These are phyloP conservation scores for Dyspetes luteomarginatus DNA, from an alignment of 2,888 invertebrate genomes.

Conservation along the genomic window DNA sequence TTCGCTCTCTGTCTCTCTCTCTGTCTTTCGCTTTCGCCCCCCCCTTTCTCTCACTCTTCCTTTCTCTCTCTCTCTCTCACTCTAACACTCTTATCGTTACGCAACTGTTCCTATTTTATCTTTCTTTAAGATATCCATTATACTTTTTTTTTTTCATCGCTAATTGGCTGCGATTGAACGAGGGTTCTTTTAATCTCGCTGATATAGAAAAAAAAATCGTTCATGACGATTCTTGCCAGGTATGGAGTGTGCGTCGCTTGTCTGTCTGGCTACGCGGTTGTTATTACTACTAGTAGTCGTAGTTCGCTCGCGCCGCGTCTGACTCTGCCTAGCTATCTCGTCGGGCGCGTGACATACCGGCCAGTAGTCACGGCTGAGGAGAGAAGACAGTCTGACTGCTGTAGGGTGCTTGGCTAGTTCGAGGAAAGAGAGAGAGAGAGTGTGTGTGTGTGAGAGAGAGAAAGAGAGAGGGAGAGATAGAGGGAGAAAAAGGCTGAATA, in stretches of 20 bases:
- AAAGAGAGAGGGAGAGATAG: constrained; percentile 1
- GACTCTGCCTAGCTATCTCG: neutral
- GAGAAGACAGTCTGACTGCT: constrained; percentile 7
- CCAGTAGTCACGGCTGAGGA: constrained; percentile 38
- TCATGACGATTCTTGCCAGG: neutral
- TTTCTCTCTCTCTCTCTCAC: neutral
- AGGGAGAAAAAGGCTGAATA: neutral
- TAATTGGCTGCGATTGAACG: neutral
- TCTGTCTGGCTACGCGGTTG: constrained; percentile 14
- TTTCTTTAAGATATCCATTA: neutral
- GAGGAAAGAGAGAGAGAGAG: neutral
- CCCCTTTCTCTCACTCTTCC: neutral
- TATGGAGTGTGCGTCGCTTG: constrained; percentile 43
- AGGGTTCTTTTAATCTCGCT: neutral
- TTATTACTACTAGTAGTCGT: constrained; percentile 2
- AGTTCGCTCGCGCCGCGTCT: neutral
- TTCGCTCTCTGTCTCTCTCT: constrained; percentile 20
- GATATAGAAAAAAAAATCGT: neutral
- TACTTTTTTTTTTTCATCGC: neutral
- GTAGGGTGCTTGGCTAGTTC: constrained; percentile 8
- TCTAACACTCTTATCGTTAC: constrained; percentile 8
- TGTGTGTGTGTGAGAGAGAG: neutral
- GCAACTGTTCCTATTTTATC: neutral
- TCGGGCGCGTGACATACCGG: constrained; percentile 4
- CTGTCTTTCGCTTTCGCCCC: constrained; percentile 21